Evolutionary conservation across 1,140 invertebrate genomes (phyloP), one percentile per base, ranked within the genome.

Genomic region (Drosophila triauraria): DNA sequence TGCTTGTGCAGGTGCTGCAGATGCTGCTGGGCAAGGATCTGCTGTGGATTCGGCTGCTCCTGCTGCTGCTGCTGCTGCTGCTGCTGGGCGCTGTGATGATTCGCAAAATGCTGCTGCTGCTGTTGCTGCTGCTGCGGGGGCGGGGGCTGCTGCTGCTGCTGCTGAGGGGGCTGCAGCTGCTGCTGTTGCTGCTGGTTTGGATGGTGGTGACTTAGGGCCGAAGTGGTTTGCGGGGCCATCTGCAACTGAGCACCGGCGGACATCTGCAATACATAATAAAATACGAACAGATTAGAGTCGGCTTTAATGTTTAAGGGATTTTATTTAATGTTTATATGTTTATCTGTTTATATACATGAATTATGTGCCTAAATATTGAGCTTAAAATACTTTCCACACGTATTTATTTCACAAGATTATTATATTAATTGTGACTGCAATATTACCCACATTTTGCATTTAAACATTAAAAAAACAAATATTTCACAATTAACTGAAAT

Each of bases 231-330:
- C 93, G 96, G 97, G 96, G 97, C 96, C 97, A 97, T 97, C 95
- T 97, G 97, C 96, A 97, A 96, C 95, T 97, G 96, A 95, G 97
- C 96, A 94, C 96, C 96, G 95, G 96, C 96, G 95, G 97, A 97
- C 97, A 97, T 97, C 97, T 97, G 95, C 84, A 97, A 96, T 71
- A 12, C 17, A 17, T 78, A 17, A 40, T 27, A 3, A 27, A 15
- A 40, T 10, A 40, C 0, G 4, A 2, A 42, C 13, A 42, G 15
- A 42, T 42, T 42, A 42, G 15, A 15, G 40, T n/a, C 40, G 7
- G n/a, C 0, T 42, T 7, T n/a, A 42, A 3, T n/a, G 15, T 42
- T 42, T 0, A 3, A 7, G 2, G 15, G 15, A 15, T n/a, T 13
- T 15, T 4, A 5, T 9, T 17, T 12, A 2, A 10, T 50, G 4